Base-by-base conservation (phyloP, 2,888 invertebrate genomes). In the Dryobotodes eremita region DNA sequence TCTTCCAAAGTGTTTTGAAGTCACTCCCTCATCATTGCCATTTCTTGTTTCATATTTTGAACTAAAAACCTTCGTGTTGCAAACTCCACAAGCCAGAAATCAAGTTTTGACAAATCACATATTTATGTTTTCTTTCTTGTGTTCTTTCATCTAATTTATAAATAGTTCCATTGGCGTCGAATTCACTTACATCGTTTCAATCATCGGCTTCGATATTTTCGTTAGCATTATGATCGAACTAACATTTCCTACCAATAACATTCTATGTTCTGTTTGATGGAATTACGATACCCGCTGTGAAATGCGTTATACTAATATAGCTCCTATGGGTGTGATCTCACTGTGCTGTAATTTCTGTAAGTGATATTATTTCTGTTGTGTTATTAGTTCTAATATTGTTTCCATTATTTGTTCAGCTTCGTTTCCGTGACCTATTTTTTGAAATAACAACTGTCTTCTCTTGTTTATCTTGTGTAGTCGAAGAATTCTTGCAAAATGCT, bases 271-370 rank as follows among this genome's bases (percentile, higher is more conserved):
- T 90, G 89, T 89, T 89, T 91, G 92, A 93, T 90, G 87, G 92
- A 93, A 94, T 94, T 94, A 93, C 90, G 92, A 92, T 91, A 89
- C 94, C 93, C 85, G 91, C 91, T 91, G 94, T 92, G 93, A 92
- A 93, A 93, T 92, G 90, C 91, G 91, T 92, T 92, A 91, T 91
- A 91, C 88, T 88, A 92, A 92, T 90, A 93, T 91, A 91, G 88
- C 92, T 93, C 92, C 92, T 92, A 89, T 90, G 93, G 93, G 94
- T 91, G 93, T 93, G 94, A 93, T 94, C 93, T 91, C 92, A 91
- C 90, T 91, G 84, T 90, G 88, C 70, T 77, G 86, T 88, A 88
- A 87, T 89, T 80, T 86, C 83, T 86, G 80, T 89, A 88, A 89
- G 85, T 89, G 89, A 84, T 89, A 89, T 88, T 90, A 83, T 84